Percentiles rank a stretch among this genome's conserved stretches.
These are phyloP conservation scores for Drosophila leonis DNA, from an alignment of 2,888 invertebrate species.

Conservation along the genomic window DNA sequence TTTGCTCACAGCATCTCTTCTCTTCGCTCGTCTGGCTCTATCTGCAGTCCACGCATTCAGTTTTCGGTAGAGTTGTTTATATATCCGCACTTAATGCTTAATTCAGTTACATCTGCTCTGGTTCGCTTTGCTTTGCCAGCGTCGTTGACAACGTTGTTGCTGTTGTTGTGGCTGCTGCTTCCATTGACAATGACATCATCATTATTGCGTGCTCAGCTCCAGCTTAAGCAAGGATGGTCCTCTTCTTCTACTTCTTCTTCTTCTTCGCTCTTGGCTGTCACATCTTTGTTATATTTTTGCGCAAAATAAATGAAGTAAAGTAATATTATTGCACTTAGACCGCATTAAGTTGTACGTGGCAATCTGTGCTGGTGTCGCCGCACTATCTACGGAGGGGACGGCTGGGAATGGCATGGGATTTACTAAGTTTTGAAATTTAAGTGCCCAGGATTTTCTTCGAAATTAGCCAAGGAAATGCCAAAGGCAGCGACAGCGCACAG, in stretches of 20 bases:
- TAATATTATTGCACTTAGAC: conserved; percentile 83
- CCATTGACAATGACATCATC: conserved; percentile 85
- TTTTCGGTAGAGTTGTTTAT: conserved; percentile 80
- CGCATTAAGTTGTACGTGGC: conserved; percentile 83
- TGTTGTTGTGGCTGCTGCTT: conserved; percentile 42
- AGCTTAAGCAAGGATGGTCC: conserved; percentile 28
- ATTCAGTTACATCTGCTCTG: conserved; percentile 80
- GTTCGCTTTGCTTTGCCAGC: conserved; percentile 20
- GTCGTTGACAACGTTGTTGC: conserved; percentile 39
- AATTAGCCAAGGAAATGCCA: conserved; percentile 74
- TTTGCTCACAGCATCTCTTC: conserved; percentile 27
- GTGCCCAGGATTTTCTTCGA: conserved; percentile 78
- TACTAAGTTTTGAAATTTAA: conserved; percentile 77
- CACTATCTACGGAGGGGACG: conserved; percentile 11
- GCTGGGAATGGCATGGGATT: conserved; percentile 45
- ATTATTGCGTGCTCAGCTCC: conserved; percentile 78
- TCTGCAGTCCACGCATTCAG: conserved; percentile 52
- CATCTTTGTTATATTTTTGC: conserved; percentile 82
- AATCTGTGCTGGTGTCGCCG: conserved; percentile 67
- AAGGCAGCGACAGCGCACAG: conserved; percentile 32
- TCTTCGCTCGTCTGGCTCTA: conserved; percentile 5
- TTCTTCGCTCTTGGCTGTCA: conserved; percentile 61
- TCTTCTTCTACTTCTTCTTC: conserved; percentile 11
- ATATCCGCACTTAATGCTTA: conserved; percentile 82
- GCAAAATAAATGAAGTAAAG: conserved; percentile 83